These are phyloP conservation scores for Ophioninae sp. DNA, from an alignment of 2,888 invertebrate species.

Conservation along the genomic window DNA sequence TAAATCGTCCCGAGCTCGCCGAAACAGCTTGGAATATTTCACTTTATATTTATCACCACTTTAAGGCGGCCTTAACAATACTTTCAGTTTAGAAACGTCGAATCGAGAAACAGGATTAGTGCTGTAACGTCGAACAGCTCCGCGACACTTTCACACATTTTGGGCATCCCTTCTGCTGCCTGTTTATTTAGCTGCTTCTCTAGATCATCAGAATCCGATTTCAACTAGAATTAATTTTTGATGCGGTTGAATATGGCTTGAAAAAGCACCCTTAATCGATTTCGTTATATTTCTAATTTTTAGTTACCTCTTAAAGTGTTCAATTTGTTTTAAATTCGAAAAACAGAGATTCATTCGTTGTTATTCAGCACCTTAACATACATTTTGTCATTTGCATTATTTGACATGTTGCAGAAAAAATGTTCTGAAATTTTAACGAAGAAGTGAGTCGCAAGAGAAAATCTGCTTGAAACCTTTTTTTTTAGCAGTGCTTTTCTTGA, in stretches of 20 bases:
- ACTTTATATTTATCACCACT: constrained; percentile 77
- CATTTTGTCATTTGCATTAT: too few relatives aligned
- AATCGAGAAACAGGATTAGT: constrained; percentile 55
- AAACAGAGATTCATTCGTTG: too few relatives aligned
- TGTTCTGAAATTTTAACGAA: too few relatives aligned
- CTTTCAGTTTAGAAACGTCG: constrained; percentile 65
- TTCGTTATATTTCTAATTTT: background rate
- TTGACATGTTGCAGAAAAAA: too few relatives aligned
- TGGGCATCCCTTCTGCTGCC: background rate
- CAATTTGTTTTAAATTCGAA: background rate
- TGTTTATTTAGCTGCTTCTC: background rate
- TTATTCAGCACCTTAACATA: too few relatives aligned
- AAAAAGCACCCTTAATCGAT: background rate
- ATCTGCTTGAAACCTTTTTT: background rate
- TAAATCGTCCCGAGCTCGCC: constrained; percentile 69
- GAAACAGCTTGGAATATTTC: constrained; percentile 65
- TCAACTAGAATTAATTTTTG: background rate
- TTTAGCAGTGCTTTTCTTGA: background rate
- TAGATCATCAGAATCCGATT: background rate
- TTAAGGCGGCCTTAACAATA: constrained; percentile 73
- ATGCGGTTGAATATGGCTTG: background rate
- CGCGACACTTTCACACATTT: constrained; percentile 66
- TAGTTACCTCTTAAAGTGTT: background rate
- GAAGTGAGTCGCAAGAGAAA: too few relatives aligned
- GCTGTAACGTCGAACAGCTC: constrained; percentile 15